phyloP scores from a whole-genome alignment of 2,113 vertebrate species.

The Noctilio leporinus region DNA sequence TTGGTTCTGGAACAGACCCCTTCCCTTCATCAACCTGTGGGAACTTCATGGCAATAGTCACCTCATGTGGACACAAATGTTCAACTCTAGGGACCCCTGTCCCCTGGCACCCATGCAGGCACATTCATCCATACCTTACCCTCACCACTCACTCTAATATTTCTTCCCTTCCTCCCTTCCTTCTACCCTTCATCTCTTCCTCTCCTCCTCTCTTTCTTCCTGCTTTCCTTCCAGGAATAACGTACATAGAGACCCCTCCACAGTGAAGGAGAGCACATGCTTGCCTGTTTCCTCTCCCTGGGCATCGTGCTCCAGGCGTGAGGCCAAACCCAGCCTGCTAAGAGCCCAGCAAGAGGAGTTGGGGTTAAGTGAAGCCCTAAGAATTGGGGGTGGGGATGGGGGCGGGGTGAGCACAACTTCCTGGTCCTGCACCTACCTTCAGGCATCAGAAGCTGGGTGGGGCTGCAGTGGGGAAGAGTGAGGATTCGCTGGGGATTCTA shows the following conservation, averaged over 20 bases:
- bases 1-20: neutral
- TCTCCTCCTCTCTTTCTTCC: neutral
- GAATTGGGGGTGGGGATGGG: too few species aligned
- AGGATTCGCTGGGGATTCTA: neutral
- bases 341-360: neutral
- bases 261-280: neutral
- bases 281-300: accelerated
- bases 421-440: neutral
- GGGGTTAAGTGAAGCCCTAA: neutral
- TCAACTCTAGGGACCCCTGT: too few species aligned
- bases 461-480: neutral
- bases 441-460: neutral
- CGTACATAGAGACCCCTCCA: neutral
- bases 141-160: accelerated
- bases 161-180: neutral
- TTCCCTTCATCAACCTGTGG: too few species aligned
- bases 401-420: neutral
- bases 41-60: neutral
- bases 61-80: accelerated
- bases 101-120: neutral
- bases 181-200: too few species aligned
- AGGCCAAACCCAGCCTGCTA: neutral
- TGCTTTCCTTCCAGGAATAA: neutral
- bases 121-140: accelerated
- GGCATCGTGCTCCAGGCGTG: neutral